Conservation (phyloP, 1,140 invertebrate species). For the Drosophila yakuba region DNA sequence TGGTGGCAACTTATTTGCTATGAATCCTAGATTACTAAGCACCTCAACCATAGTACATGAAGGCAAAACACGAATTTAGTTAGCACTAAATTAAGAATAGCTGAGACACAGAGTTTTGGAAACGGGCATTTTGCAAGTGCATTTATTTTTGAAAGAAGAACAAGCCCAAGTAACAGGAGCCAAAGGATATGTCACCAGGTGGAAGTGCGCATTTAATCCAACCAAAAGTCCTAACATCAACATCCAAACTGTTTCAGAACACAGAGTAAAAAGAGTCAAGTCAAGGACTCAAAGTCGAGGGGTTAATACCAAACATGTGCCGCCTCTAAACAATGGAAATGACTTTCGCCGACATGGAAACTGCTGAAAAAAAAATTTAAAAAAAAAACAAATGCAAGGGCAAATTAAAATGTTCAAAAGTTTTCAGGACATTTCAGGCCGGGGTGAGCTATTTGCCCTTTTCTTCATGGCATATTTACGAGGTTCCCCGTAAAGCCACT, state of each 20-base stretch:
- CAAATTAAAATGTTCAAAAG: slow-evolving; percentile 49
- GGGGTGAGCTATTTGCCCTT: slow-evolving; percentile 15
- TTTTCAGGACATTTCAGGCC: slow-evolving; percentile 18
- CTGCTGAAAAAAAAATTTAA: not conserved
- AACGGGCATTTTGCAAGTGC: slow-evolving; percentile 1
- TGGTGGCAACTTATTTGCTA: too few species aligned
- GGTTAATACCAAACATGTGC: slow-evolving; percentile 58
- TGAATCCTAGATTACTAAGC: too few species aligned
- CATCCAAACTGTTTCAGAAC: slow-evolving; percentile 38
- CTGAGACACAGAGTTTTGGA: too few species aligned
- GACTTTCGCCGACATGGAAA: slow-evolving; percentile 57
- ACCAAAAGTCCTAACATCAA: slow-evolving; percentile 80
- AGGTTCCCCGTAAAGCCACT: slow-evolving; percentile 9
- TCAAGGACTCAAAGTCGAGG: slow-evolving; percentile 26
- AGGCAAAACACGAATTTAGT: too few species aligned
- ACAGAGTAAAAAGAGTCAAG: slow-evolving; percentile 1
- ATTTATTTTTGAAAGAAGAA: slow-evolving; percentile 7
- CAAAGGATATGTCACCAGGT: slow-evolving; percentile 76
- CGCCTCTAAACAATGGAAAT: slow-evolving; percentile 65
- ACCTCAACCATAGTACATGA: too few species aligned
- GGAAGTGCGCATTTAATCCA: slow-evolving; percentile 78
- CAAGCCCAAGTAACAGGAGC: slow-evolving; percentile 10
- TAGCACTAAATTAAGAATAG: too few species aligned
- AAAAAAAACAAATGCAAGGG: slow-evolving; percentile 7
- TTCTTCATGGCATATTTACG: slow-evolving; percentile 22